phyloP scores from a whole-genome alignment of 2,797 vertebrate genomes.

The Falco cherrug region DNA sequence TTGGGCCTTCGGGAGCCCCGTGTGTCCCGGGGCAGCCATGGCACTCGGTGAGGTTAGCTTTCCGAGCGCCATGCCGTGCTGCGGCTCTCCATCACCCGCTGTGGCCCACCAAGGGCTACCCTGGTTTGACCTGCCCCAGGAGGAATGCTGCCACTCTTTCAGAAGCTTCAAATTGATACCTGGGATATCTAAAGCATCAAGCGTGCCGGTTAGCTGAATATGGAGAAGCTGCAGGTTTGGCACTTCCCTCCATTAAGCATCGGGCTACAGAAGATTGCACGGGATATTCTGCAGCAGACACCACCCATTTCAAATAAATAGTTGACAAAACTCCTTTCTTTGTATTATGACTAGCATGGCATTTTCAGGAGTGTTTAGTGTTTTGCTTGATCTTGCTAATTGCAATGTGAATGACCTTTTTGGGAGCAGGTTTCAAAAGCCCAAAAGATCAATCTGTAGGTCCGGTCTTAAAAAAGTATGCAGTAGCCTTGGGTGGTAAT shows the following conservation, averaged over 20 bases:
- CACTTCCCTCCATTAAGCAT: background rate
- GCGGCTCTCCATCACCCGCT: rapidly evolving
- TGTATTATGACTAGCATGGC: rapidly evolving
- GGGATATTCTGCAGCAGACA: background rate
- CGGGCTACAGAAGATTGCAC: background rate
- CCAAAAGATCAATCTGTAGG: background rate
- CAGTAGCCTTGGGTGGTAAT: background rate
- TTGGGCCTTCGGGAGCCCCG: background rate
- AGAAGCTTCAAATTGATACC: background rate
- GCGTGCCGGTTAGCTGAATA: background rate
- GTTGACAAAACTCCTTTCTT: background rate
- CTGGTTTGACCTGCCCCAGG: background rate
- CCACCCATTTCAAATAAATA: background rate
- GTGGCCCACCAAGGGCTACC: no score
- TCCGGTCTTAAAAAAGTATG: background rate
- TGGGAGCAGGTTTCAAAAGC: background rate
- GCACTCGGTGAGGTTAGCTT: background rate
- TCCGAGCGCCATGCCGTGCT: background rate
- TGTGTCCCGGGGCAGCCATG: no score
- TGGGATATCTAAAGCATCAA: background rate
- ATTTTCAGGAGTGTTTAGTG: background rate
- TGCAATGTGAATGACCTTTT: background rate
- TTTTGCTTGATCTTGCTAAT: background rate
- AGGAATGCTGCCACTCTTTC: background rate
- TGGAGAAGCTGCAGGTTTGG: background rate